Evolutionary conservation across 2,888 invertebrate genomes (phyloP).

Genomic region (Cataglyphis rosenhaueri): DNA sequence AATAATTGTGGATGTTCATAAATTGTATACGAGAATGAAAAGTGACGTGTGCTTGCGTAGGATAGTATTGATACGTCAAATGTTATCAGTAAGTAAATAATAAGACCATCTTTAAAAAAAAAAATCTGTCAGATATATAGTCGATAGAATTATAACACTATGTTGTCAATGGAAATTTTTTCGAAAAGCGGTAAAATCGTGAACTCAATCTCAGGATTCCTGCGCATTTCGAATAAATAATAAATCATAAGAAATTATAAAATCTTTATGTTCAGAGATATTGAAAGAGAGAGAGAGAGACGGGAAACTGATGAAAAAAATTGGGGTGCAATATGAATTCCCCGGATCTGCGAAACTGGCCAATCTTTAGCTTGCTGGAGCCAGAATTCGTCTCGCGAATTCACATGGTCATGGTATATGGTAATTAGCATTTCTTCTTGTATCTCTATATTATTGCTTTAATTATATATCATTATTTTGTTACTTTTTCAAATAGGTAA

Average conservation of each 20-base stretch:
- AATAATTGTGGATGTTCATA: background rate
- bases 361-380: conserved; percentile 87
- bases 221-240: background rate
- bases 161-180: background rate
- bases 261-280: background rate
- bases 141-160: background rate
- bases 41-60: background rate
- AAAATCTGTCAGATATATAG: background rate
- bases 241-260: background rate
- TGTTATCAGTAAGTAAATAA: background rate
- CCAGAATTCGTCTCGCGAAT: conserved; percentile 86
- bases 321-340: conserved; percentile 73
- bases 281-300: background rate
- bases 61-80: background rate
- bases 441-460: background rate
- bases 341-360: conserved; percentile 87
- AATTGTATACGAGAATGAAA: background rate
- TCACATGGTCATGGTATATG: conserved; percentile 87
- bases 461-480: no score
- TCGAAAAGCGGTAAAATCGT: background rate
- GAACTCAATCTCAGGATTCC: background rate
- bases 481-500: conserved; percentile 19
- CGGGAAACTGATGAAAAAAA: background rate
- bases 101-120: background rate
- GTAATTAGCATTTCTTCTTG: conserved; percentile 78